Conservation (phyloP, 2,113 vertebrate species). For the Hippotragus niger region DNA sequence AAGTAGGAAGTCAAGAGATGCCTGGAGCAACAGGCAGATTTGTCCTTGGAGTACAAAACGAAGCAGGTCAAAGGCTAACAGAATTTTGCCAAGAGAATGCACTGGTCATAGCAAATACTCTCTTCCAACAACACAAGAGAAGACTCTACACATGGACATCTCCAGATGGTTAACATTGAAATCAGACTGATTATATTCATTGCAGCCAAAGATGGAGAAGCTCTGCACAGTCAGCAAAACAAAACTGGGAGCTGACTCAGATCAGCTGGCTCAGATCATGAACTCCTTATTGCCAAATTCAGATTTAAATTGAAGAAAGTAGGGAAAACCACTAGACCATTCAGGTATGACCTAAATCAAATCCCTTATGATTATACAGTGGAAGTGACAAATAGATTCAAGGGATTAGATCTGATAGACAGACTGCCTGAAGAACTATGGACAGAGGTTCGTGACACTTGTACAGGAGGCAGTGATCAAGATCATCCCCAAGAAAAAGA, state of each 20-base stretch:
- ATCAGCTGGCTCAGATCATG: not conserved
- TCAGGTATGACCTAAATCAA: not conserved
- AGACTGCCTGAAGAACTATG: not conserved
- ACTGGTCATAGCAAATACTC: not conserved
- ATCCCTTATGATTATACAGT: not conserved
- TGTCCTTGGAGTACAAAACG: not conserved
- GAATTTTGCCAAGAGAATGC: not conserved
- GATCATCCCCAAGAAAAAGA: not conserved
- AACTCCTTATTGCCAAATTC: not conserved
- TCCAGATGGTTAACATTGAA: not conserved
- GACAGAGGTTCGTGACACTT: fast-evolving
- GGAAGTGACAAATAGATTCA: not conserved
- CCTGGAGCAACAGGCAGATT: not conserved
- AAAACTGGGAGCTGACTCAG: not conserved
- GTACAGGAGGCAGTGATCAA: not conserved
- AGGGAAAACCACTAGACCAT: not conserved
- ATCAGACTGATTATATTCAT: not conserved
- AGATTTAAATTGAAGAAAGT: not conserved
- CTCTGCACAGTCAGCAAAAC: not conserved
- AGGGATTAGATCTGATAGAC: not conserved
- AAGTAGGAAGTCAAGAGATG: not conserved
- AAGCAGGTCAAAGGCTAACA: not conserved
- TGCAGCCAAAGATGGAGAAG: not conserved
- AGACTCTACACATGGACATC: not conserved
- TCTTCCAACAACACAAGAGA: not conserved